These are phyloP conservation scores for Myotis yumanensis DNA, from an alignment of 2,113 vertebrate genomes.

Conservation along the genomic window DNA sequence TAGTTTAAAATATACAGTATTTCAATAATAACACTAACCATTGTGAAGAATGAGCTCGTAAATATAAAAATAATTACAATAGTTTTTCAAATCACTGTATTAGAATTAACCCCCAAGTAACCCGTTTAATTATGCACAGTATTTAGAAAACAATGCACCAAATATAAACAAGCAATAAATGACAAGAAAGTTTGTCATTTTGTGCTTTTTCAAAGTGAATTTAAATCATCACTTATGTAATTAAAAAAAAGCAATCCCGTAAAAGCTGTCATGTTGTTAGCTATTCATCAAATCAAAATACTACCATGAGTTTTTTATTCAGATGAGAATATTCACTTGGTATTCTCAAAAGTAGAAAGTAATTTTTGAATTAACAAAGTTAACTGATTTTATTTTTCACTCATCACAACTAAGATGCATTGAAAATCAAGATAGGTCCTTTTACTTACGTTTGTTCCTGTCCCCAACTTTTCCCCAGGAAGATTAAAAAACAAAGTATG, in stretches of 20 bases:
- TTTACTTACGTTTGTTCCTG: slow-evolving; percentile 88
- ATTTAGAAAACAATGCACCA: background rate
- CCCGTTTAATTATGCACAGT: background rate
- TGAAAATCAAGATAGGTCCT: background rate
- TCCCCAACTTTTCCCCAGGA: slow-evolving; percentile 70
- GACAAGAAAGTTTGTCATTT: background rate
- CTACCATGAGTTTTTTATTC: slow-evolving; percentile 5
- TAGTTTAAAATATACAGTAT: background rate
- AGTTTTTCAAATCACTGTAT: background rate
- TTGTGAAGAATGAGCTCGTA: background rate
- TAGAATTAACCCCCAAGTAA: background rate
- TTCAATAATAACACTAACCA: background rate
- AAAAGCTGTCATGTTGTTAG: background rate
- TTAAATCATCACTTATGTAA: background rate
- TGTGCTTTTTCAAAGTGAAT: background rate
- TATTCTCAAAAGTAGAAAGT: background rate
- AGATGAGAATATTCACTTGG: background rate
- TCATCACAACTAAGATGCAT: background rate
- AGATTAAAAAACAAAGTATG: slow-evolving; percentile 70
- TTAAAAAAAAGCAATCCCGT: background rate
- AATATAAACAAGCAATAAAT: background rate
- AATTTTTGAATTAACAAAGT: background rate
- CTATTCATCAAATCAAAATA: slow-evolving; percentile 14
- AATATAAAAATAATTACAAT: background rate
- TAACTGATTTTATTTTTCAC: background rate